These are phyloP conservation scores for Turdus rufiventris DNA, from an alignment of 2,113 vertebrate genomes.

Conservation along the genomic window DNA sequence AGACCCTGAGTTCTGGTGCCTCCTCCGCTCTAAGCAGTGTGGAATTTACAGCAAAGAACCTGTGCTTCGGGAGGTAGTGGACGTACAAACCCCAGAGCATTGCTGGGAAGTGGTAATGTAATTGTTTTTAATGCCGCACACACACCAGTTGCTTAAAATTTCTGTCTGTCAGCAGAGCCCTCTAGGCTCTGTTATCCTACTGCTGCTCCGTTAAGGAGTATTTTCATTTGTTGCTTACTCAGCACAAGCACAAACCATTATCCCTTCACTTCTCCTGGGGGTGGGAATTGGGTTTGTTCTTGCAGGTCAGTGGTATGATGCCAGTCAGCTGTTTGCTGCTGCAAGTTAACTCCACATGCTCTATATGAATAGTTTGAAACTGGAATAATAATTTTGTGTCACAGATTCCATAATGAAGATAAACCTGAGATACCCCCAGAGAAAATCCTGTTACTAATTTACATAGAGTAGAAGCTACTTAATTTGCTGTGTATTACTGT, in stretches of 20 bases:
- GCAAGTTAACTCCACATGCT: fast-evolving
- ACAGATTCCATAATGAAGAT: not conserved
- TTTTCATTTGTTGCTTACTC: not conserved
- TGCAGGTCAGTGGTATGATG: fast-evolving
- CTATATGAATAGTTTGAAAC: not conserved
- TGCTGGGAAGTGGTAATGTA: not conserved
- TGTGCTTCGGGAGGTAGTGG: not conserved
- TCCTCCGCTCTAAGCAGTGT: fast-evolving
- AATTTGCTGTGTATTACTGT: not conserved
- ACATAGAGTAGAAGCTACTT: not conserved
- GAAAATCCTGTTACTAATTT: not conserved
- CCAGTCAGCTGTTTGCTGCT: not conserved
- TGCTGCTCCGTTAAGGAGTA: not conserved
- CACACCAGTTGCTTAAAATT: not conserved
- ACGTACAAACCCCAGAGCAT: not conserved
- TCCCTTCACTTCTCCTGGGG: not conserved
- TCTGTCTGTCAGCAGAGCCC: not conserved
- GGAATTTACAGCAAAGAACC: not conserved
- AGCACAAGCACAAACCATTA: not conserved
- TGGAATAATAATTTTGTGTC: not conserved
- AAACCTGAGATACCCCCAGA: not conserved
- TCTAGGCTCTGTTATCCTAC: not conserved
- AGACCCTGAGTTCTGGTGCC: not conserved
- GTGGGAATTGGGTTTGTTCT: not conserved
- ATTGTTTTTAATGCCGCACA: not conserved